phyloP scores from a whole-genome alignment of 2,113 vertebrate species.

The Atrichornis clamosus region DNA sequence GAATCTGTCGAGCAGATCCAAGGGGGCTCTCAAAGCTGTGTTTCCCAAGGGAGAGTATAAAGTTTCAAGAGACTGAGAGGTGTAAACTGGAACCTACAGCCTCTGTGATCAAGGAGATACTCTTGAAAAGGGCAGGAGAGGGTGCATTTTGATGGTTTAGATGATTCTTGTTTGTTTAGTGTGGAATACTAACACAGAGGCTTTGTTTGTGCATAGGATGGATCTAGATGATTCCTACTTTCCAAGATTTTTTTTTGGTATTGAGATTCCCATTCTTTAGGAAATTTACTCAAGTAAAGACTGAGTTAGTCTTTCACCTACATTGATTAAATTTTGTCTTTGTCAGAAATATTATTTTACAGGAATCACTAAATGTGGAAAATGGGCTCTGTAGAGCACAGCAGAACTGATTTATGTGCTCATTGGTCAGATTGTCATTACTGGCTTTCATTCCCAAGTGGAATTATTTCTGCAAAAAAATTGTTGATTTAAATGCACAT shows the following conservation, averaged over 20 bases:
- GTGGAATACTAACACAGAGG: not conserved
- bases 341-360: not conserved
- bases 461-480: not conserved
- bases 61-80: not conserved
- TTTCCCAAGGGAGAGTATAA: not conserved
- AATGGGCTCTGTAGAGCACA: not conserved
- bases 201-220: not conserved
- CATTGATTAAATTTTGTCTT: not conserved
- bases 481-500: not conserved
- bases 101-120: not conserved
- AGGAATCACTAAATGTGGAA: constrained; percentile 4
- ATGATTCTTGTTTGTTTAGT: not conserved
- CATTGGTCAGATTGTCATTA: not conserved
- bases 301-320: not conserved
- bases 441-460: constrained; percentile 10
- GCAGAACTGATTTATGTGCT: not conserved
- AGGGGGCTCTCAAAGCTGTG: not conserved
- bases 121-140: not conserved
- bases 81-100: not conserved
- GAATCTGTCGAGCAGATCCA: not conserved
- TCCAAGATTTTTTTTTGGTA: not conserved
- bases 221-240: not conserved
- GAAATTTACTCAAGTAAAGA: not conserved
- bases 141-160: not conserved
- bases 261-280: not conserved